These are phyloP conservation scores for Channa argus DNA, from an alignment of 2,113 vertebrate species.

Conservation along the genomic window DNA sequence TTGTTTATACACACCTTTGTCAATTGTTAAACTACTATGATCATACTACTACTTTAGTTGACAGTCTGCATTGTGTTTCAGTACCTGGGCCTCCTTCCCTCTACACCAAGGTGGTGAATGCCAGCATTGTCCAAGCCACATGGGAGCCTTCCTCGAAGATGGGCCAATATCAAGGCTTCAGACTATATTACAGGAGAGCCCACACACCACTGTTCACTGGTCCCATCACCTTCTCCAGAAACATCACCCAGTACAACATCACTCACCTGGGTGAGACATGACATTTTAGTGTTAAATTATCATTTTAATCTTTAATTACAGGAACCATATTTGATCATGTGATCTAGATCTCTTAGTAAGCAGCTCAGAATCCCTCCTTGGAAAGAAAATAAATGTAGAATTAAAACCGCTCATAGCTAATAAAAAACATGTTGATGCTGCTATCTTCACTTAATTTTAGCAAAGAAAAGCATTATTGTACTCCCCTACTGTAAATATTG, in stretches of 20 bases:
- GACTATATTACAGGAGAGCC: constrained; percentile 91
- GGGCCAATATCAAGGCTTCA: constrained; percentile 92
- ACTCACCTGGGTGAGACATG: constrained; percentile 90
- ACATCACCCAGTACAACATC: constrained; percentile 91
- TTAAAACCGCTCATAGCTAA: neutral
- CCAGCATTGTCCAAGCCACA: constrained; percentile 86
- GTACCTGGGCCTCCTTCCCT: constrained; percentile 91
- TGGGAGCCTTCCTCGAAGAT: constrained; percentile 94
- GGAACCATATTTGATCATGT: neutral
- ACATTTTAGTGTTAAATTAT: neutral
- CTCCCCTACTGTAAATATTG: neutral
- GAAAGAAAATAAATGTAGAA: neutral
- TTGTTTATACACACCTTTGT: no score
- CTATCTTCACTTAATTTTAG: neutral
- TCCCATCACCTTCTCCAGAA: constrained; percentile 89
- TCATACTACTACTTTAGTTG: neutral
- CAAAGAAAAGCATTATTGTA: neutral
- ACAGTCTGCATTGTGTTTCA: constrained; percentile 73
- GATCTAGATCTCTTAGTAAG: neutral
- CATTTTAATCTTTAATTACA: neutral
- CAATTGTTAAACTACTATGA: no score
- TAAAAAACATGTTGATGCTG: neutral
- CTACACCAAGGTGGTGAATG: constrained; percentile 90
- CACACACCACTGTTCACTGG: constrained; percentile 87
- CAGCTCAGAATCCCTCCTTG: neutral